phyloP scores from a whole-genome alignment of 92 coral and sea anemone species.

The Siderastrea radians region DNA sequence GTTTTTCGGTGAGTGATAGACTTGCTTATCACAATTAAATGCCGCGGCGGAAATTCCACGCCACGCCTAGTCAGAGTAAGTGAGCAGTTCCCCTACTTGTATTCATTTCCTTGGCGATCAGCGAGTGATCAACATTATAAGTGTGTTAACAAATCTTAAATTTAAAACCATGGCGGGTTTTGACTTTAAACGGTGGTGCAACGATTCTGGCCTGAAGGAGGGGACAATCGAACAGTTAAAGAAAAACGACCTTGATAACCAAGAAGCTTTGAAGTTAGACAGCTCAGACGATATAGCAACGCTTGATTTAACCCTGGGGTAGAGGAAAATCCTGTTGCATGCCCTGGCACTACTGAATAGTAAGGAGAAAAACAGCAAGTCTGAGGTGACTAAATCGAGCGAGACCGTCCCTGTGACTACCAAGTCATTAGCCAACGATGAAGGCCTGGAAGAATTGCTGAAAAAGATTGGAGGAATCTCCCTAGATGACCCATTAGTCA shows the following conservation, averaged over 20 bases:
- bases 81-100: too few relatives aligned
- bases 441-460: constrained; percentile 8
- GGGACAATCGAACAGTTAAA: not conserved
- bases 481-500: not conserved
- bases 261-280: constrained; percentile 9
- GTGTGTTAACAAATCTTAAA: too few relatives aligned
- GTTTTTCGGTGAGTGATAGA: too few relatives aligned
- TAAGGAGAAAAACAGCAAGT: not conserved
- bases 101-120: too few relatives aligned
- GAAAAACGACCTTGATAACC: constrained; percentile 2
- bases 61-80: too few relatives aligned
- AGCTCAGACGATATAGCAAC: not conserved
- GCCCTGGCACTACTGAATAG: constrained; percentile 7
- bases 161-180: too few relatives aligned
- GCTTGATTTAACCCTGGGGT: constrained; percentile 16
- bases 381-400: not conserved
- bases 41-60: too few relatives aligned
- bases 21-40: too few relatives aligned
- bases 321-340: constrained; percentile 9
- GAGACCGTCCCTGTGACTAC: constrained; percentile 9
- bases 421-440: constrained; percentile 22
- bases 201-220: too few relatives aligned
- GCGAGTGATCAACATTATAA: too few relatives aligned
- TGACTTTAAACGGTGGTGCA: too few relatives aligned
- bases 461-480: not conserved